Conservation (phyloP, 2,113 vertebrate genomes). For the Sander lucioperca region DNA sequence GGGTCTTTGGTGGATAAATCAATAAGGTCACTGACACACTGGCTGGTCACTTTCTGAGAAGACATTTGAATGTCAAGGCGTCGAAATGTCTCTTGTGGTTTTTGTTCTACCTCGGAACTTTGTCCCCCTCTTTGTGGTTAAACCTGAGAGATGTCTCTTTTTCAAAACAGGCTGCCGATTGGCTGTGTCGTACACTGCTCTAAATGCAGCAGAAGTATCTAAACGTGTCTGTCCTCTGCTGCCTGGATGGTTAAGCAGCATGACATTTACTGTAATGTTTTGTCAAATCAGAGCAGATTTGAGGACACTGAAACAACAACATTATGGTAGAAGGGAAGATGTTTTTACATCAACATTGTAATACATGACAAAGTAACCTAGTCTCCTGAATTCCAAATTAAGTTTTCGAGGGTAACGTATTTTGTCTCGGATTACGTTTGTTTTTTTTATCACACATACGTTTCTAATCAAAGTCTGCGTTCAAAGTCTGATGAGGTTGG, state of each 20-base stretch:
- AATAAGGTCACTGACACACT: slow-evolving; percentile 6
- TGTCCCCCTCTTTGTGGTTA: neutral
- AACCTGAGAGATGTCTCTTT: neutral
- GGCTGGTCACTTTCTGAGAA: slow-evolving; percentile 3
- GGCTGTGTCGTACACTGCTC: neutral
- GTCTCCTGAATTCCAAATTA: too few species aligned
- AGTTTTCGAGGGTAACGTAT: too few species aligned
- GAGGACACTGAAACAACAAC: too few species aligned
- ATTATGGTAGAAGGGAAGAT: too few species aligned
- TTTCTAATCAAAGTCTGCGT: too few species aligned
- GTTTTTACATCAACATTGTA: too few species aligned
- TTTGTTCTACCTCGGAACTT: neutral
- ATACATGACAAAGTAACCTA: too few species aligned
- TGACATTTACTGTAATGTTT: neutral
- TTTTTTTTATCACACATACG: too few species aligned
- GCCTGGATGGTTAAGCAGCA: neutral
- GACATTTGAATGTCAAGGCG: slow-evolving; percentile 3
- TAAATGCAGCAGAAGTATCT: neutral
- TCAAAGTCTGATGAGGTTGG: too few species aligned
- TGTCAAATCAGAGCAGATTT: neutral
- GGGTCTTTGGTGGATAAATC: slow-evolving; percentile 25
- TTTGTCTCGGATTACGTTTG: too few species aligned
- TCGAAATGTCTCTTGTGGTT: neutral
- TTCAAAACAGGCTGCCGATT: neutral
- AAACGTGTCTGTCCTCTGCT: too few species aligned